phyloP scores from a whole-genome alignment of 1,140 invertebrate genomes.

The Drosophila takahashii region DNA sequence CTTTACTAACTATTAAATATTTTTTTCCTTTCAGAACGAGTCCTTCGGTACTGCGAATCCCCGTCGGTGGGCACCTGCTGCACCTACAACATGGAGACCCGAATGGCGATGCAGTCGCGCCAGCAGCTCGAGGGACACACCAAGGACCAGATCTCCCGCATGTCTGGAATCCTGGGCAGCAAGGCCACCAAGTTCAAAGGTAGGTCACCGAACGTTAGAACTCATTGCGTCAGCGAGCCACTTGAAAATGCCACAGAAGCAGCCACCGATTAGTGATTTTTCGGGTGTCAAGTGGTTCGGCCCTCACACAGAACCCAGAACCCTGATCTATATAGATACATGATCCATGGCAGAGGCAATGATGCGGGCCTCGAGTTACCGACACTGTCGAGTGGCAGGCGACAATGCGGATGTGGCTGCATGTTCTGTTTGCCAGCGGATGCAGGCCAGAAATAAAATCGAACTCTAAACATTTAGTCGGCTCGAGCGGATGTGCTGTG shows the following conservation, averaged over 20 bases:
- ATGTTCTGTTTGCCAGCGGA: constrained; percentile 59
- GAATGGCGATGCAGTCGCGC: constrained; percentile 80
- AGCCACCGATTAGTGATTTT: constrained; percentile 40
- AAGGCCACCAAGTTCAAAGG: constrained; percentile 86
- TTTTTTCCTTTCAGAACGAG: constrained; percentile 66
- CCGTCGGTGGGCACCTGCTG: constrained; percentile 82
- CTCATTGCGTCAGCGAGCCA: constrained; percentile 36
- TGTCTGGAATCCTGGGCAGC: constrained; percentile 84
- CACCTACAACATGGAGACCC: constrained; percentile 82
- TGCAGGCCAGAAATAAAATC: constrained; percentile 62
- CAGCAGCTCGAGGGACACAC: constrained; percentile 76
- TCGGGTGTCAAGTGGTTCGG: constrained; percentile 66
- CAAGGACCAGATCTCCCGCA: constrained; percentile 84
- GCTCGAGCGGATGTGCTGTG: constrained; percentile 46
- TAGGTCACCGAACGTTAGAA: constrained; percentile 62
- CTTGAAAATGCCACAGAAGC: constrained; percentile 58
- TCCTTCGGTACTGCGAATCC: constrained; percentile 80
- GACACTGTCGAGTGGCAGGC: constrained; percentile 59
- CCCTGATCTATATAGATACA: constrained; percentile 7
- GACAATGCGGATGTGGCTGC: constrained; percentile 74
- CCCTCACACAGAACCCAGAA: constrained; percentile 13
- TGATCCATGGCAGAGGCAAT: constrained; percentile 15
- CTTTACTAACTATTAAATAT: neutral
- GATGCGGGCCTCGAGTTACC: constrained; percentile 67
- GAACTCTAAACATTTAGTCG: constrained; percentile 52